Conservation (phyloP, 2,797 vertebrate species). For the Falco rusticolus region DNA sequence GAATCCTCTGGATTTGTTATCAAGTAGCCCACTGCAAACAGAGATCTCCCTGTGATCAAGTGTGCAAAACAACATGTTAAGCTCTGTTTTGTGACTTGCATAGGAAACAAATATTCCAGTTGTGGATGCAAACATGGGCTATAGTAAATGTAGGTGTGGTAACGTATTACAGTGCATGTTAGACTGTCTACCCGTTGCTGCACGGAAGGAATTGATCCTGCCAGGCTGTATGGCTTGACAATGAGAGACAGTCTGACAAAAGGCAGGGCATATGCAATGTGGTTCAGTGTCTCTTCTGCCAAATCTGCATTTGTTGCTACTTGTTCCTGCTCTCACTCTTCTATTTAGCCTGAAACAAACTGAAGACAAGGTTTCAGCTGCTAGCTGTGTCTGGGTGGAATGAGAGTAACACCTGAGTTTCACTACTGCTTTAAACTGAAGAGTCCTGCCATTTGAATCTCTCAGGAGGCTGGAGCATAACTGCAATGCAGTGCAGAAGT, state of each 20-base stretch:
- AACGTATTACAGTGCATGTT: not conserved
- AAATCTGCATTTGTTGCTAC: not conserved
- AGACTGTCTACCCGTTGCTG: not conserved
- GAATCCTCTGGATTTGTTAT: not conserved
- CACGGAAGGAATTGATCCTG: not conserved
- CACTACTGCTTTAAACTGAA: not conserved
- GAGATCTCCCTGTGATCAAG: not conserved
- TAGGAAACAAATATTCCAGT: not conserved
- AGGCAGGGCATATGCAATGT: not conserved
- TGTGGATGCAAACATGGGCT: not conserved
- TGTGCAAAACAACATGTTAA: not conserved
- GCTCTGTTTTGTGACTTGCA: not conserved
- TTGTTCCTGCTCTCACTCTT: not conserved
- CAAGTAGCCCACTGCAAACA: not conserved
- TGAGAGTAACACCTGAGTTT: not conserved
- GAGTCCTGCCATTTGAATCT: not conserved
- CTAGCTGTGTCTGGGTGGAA: not conserved
- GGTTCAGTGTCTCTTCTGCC: not conserved
- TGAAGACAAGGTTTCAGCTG: not conserved
- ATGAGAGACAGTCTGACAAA: not conserved
- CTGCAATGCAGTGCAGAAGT: not conserved
- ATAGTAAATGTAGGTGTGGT: not conserved
- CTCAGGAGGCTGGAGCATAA: not conserved
- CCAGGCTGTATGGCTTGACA: not conserved
- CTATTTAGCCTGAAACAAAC: not conserved